Percentiles rank a stretch among this genome's conserved stretches.
These are phyloP conservation scores for Albula glossodonta DNA, from an alignment of 2,113 vertebrate genomes.

Conservation along the genomic window DNA sequence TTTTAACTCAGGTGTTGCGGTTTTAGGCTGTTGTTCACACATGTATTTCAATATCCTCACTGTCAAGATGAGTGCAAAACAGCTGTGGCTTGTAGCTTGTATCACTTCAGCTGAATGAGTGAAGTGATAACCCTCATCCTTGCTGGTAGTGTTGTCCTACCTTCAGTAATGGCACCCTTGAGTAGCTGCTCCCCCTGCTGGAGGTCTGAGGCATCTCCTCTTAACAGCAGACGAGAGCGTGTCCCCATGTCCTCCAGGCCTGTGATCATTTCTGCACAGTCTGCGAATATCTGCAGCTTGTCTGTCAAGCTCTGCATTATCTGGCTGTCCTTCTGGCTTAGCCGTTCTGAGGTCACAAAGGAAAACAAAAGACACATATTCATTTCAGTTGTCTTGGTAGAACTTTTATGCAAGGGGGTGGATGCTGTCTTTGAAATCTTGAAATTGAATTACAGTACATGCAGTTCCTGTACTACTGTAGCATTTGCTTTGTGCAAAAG, in stretches of 20 bases:
- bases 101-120: background rate
- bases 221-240: constrained; percentile 66
- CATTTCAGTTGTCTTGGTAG: too few species aligned
- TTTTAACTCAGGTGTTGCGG: background rate
- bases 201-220: constrained; percentile 76
- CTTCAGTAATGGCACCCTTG: constrained; percentile 83
- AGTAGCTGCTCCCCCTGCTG: constrained; percentile 83
- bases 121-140: too few species aligned
- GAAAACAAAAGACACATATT: background rate
- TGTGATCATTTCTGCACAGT: constrained; percentile 76
- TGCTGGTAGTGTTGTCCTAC: constrained; percentile 54
- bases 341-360: constrained; percentile 67
- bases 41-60: background rate
- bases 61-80: background rate
- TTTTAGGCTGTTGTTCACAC: background rate
- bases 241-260: constrained; percentile 71
- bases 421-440: too few species aligned
- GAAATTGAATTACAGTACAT: too few species aligned
- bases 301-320: constrained; percentile 79
- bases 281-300: constrained; percentile 88
- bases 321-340: constrained; percentile 78
- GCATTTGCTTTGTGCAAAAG: too few species aligned
- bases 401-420: too few species aligned
- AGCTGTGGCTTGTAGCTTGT: background rate
- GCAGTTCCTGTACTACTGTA: too few species aligned